Conservation (phyloP, 2,888 invertebrate genomes). For the Pristionchus maxplancki region DNA sequence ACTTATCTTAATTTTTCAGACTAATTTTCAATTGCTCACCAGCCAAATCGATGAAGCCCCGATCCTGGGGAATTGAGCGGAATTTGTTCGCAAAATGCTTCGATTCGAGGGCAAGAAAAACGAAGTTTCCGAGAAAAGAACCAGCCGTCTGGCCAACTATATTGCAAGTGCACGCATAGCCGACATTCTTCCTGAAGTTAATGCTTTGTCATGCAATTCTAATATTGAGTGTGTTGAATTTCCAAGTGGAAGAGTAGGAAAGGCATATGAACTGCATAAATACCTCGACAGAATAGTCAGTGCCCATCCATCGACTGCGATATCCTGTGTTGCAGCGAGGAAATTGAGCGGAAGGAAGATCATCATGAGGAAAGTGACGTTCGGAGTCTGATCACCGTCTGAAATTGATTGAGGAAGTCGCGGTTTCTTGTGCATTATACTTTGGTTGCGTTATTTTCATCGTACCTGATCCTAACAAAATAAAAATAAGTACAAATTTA, state of each 20-base stretch:
- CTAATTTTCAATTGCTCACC: no score
- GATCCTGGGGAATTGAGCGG: constrained; percentile 84
- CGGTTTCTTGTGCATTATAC: no score
- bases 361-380: constrained; percentile 87
- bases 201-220: no score
- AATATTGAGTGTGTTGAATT: no score
- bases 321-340: constrained; percentile 98
- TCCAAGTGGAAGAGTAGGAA: no score
- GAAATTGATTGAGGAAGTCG: no score
- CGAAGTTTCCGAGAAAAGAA: constrained; percentile 83
- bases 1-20: constrained; percentile 25
- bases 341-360: constrained; percentile 94
- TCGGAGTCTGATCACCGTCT: constrained; percentile 78
- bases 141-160: constrained; percentile 98
- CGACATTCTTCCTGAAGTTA: constrained; percentile 93
- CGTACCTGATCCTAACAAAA: no score
- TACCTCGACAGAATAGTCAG: constrained; percentile 96
- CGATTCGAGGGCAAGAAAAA: constrained; percentile 96
- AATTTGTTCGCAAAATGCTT: constrained; percentile 95
- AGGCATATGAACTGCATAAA: no score
- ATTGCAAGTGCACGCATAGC: constrained; percentile 98
- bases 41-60: constrained; percentile 83
- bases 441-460: no score
- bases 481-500: no score
- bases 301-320: constrained; percentile 99